Conservation (phyloP, 2,797 vertebrate species). For the Danio kyathit region DNA sequence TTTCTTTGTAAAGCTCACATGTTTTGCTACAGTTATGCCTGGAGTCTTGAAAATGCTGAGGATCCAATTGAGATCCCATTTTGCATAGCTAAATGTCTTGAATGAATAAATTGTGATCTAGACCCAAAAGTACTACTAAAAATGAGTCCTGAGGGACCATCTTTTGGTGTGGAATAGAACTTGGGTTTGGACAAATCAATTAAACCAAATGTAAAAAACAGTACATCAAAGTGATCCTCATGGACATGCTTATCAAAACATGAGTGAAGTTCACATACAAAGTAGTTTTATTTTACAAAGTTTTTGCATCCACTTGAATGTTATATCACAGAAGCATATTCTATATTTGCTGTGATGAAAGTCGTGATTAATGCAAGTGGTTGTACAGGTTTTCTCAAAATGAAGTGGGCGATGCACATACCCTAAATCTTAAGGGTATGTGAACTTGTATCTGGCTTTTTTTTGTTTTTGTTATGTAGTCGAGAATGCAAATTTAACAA, state of each 20-base stretch:
- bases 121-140: background rate
- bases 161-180: background rate
- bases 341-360: slow-evolving; percentile 30
- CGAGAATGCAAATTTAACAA: slow-evolving; percentile 24
- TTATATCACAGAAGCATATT: background rate
- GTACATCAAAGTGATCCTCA: background rate
- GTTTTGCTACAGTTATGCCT: too few species aligned
- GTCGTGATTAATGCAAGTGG: slow-evolving; percentile 41
- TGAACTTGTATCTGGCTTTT: slow-evolving; percentile 50
- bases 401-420: slow-evolving; percentile 44
- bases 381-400: slow-evolving; percentile 51
- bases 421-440: slow-evolving; percentile 35
- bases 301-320: slow-evolving; percentile 18
- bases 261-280: background rate
- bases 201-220: background rate
- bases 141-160: background rate
- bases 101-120: background rate
- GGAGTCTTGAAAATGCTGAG: too few species aligned
- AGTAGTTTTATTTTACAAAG: slow-evolving; percentile 19
- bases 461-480: slow-evolving; percentile 30
- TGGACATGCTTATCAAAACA: background rate
- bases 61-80: background rate
- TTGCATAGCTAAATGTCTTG: background rate
- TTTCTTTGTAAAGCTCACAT: too few species aligned
- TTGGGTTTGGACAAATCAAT: background rate